Conservation (phyloP, 2,113 vertebrate genomes). For the Pseudopodoces humilis region DNA sequence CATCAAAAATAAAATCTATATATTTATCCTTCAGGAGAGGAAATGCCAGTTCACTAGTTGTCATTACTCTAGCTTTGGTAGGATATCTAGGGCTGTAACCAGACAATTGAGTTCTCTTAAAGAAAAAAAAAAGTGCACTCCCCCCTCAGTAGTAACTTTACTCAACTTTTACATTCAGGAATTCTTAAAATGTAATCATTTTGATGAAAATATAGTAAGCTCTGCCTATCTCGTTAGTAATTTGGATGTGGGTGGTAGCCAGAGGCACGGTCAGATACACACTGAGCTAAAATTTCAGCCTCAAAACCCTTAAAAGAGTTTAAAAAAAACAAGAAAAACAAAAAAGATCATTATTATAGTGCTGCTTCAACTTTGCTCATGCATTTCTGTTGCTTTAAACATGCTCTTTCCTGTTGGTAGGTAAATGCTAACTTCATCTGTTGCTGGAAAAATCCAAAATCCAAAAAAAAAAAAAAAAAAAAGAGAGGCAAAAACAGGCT, state of each 20-base stretch:
- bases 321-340: background rate
- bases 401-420: constrained; percentile 78
- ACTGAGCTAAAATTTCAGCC: constrained; percentile 59
- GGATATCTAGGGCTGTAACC: constrained; percentile 85
- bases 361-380: constrained; percentile 76
- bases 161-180: constrained; percentile 79
- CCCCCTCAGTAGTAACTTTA: constrained; percentile 77
- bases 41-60: constrained; percentile 80
- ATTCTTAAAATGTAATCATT: constrained; percentile 58
- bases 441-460: constrained; percentile 76
- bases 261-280: constrained; percentile 61
- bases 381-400: constrained; percentile 76
- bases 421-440: constrained; percentile 78
- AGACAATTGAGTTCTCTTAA: constrained; percentile 75
- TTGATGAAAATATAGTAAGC: constrained; percentile 76
- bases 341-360: constrained; percentile 43
- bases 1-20: constrained; percentile 83
- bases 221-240: constrained; percentile 71
- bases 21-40: constrained; percentile 81
- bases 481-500: constrained; percentile 78
- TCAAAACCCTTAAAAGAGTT: constrained; percentile 55
- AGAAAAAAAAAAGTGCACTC: constrained; percentile 85
- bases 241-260: constrained; percentile 64
- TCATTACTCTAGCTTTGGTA: constrained; percentile 92
- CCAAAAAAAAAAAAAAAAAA: constrained; percentile 30